phyloP scores from a whole-genome alignment of 37 sponge, comb jelly and placozoan species.

The Cladorhizidae sp. region DNA sequence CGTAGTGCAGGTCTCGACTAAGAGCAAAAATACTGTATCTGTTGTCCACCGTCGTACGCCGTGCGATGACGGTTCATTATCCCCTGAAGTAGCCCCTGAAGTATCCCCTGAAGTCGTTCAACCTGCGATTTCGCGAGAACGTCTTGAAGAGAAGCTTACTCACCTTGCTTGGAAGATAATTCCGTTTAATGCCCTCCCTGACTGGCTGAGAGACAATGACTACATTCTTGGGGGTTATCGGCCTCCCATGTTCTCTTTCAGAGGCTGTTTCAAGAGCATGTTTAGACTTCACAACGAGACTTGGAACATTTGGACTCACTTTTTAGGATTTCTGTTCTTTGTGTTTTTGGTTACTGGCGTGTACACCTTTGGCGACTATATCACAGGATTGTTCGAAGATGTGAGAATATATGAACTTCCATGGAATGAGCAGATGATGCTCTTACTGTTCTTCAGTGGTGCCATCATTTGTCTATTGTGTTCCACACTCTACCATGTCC shows the following conservation, averaged over 20 bases:
- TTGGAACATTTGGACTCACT: constrained; percentile 98
- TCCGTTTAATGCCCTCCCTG: constrained; percentile 78
- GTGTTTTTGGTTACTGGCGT: constrained; percentile 56
- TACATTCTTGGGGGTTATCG: constrained; percentile 74
- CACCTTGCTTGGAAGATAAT: constrained; percentile 67
- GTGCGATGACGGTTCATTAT: too few relatives aligned
- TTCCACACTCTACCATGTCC: constrained; percentile 84
- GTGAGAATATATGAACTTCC: constrained; percentile 60
- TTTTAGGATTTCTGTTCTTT: constrained; percentile 83
- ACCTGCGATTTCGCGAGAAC: background rate
- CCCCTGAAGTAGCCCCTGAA: too few relatives aligned
- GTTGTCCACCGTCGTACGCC: too few relatives aligned
- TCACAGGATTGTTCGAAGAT: constrained; percentile 62
- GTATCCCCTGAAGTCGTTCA: background rate
- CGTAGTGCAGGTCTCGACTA: too few relatives aligned
- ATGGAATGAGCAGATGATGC: constrained; percentile 79
- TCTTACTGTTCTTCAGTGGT: constrained; percentile 79
- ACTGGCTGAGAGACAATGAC: constrained; percentile 94
- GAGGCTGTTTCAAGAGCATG: constrained; percentile 81
- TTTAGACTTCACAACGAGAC: constrained; percentile 95
- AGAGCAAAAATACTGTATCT: too few relatives aligned
- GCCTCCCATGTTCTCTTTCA: constrained; percentile 81
- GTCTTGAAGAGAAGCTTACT: constrained; percentile 18
- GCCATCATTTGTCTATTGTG: constrained; percentile 82
- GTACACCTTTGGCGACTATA: constrained; percentile 58